A percentile compares a stretch with the other conserved stretches of the same genome.
These are phyloP conservation scores for Pelobates cultripes DNA, from an alignment of 2,797 vertebrate species.

Conservation along the genomic window DNA sequence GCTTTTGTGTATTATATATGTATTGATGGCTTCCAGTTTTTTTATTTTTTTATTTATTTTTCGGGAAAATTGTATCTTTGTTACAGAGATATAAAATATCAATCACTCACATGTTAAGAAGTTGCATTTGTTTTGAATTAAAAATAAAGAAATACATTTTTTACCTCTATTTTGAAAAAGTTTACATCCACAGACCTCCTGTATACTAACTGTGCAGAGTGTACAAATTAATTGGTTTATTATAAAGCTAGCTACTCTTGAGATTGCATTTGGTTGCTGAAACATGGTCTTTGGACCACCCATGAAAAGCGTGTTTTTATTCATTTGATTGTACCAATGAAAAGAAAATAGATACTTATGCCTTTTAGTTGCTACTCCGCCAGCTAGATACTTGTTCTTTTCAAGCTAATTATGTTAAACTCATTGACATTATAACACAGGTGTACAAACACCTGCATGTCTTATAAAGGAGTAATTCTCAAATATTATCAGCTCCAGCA, in stretches of 20 bases:
- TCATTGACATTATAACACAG: constrained; percentile 57
- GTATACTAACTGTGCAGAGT: constrained; percentile 9
- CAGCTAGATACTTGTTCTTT: constrained; percentile 36
- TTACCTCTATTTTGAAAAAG: neutral
- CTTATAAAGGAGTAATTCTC: constrained; percentile 55
- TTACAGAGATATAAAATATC: neutral
- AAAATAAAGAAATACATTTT: neutral
- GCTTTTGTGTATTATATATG: too few species aligned
- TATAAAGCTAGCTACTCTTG: constrained; percentile 20
- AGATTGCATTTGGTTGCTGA: constrained; percentile 28
- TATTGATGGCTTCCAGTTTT: too few species aligned
- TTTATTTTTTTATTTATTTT: too few species aligned
- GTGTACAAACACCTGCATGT: constrained; percentile 70
- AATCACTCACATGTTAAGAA: too few species aligned
- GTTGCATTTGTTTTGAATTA: too few species aligned
- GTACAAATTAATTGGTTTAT: constrained; percentile 31
- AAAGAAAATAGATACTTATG: constrained; percentile 64
- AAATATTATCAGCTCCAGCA: constrained; percentile 18
- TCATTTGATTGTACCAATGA: constrained; percentile 63
- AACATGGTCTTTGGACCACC: constrained; percentile 67
- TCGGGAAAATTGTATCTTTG: too few species aligned
- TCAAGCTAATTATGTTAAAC: constrained; percentile 65
- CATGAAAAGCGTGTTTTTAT: constrained; percentile 66
- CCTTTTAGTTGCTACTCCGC: constrained; percentile 57
- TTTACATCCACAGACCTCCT: constrained; percentile 21